Base-by-base conservation (phyloP, 2,797 vertebrate species). In the Argentina silus region DNA sequence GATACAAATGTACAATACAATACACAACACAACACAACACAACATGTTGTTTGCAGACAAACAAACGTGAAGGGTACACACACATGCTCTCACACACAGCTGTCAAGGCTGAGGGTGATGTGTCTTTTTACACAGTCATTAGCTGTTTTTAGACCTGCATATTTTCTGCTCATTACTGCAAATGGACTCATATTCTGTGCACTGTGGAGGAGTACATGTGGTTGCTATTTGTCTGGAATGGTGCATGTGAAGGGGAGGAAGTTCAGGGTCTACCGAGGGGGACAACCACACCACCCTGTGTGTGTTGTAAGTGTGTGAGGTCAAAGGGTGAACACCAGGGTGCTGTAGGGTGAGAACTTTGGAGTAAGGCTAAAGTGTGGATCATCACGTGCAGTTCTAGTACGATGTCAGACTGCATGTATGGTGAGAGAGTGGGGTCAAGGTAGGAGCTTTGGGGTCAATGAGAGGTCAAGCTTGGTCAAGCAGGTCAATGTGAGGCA, bases 201-300 rank as follows among this genome's bases (percentile, higher is more conserved):
- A 76, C 71, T 78, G 81, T 83, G 86, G 45, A 80, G 85, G 91
- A 90, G 85, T 93, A 94, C 97, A 99, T 98, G 96, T 99, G 97
- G 95, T 96, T 98, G 95, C 96, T 94, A 98, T 98, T 98, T 98
- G 91, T 89, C 90, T 90, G 95, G 93, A 94, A 93, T 93, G 91
- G 92, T 87, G 86, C 78, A 80, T 81, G 79, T 86, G 86, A 85
- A 84, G 78, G 91, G 85, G 76, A 77, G 70, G 79, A 74, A 82
- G 82, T 84, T 82, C 79, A 79, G 83, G 82, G 86, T 85, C 81
- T 82, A 72, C 80, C 72, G 64, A 27, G 72, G 82, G 84, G 88
- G 82, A 79, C 82, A 78, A 81, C 80, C 71, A 70, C 75, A 77
- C 48, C 8, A 65, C 68, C 64, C 75, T 91, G 65, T 77, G 82